Conservation (phyloP, 2,888 invertebrate genomes). For the Parnassius smintheus region DNA sequence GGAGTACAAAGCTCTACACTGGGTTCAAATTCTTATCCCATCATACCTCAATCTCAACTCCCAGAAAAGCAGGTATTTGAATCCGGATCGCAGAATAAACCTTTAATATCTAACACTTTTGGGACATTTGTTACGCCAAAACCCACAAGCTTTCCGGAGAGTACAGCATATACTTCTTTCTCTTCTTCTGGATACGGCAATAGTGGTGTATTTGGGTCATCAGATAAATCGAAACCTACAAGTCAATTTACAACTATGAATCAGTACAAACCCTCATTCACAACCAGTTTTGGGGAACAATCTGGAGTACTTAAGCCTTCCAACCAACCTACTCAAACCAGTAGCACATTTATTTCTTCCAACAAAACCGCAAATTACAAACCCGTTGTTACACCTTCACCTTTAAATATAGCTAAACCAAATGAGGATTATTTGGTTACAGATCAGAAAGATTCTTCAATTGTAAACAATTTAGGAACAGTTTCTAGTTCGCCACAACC, state of each 20-base stretch:
- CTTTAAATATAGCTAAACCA: constrained; percentile 7
- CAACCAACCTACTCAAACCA: too few species aligned
- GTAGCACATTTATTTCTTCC: not conserved
- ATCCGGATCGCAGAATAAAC: constrained; percentile 5
- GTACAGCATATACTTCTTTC: constrained; percentile 3
- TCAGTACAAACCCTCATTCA: not conserved
- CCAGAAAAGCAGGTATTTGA: constrained; percentile 1
- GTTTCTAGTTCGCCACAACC: not conserved
- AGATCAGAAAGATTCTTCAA: not conserved
- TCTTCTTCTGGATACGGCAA: not conserved
- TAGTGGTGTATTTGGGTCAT: constrained; percentile 9
- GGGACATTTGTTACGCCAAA: constrained; percentile 14
- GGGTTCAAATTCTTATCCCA: not conserved
- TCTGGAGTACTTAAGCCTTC: too few species aligned
- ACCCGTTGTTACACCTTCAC: constrained; percentile 8
- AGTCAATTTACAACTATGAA: not conserved
- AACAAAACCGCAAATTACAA: constrained; percentile 3
- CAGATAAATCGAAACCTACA: not conserved
- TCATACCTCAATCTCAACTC: not conserved
- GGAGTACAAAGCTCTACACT: too few species aligned
- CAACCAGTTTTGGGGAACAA: too few species aligned
- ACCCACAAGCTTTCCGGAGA: constrained; percentile 1
- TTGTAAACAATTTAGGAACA: not conserved
- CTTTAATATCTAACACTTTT: constrained; percentile 11
- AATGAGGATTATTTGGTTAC: not conserved